phyloP scores from a whole-genome alignment of 2,888 invertebrate species.

The Tolmerus cingulatus region DNA sequence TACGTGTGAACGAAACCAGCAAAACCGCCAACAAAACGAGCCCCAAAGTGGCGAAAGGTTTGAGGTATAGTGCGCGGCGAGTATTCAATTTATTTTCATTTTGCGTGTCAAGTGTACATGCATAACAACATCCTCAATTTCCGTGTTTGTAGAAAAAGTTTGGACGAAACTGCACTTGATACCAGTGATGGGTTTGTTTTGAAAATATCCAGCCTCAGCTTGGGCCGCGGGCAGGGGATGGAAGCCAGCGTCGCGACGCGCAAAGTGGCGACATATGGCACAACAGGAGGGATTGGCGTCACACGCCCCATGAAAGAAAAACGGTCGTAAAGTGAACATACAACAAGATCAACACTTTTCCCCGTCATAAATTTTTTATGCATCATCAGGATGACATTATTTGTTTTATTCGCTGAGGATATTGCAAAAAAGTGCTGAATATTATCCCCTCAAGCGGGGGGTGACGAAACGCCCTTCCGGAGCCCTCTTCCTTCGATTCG shows the following conservation, averaged over 20 bases:
- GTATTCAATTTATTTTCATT: slow-evolving; percentile 31
- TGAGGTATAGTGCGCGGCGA: background rate
- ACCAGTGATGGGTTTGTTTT: background rate
- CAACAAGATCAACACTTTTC: background rate
- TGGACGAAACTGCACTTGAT: background rate
- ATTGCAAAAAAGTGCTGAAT: slow-evolving; percentile 13
- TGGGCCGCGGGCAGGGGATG: background rate
- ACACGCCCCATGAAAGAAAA: background rate
- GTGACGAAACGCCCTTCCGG: background rate
- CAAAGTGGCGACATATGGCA: background rate
- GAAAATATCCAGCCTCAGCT: background rate
- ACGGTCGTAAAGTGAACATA: background rate
- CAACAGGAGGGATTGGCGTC: background rate
- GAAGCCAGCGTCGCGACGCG: background rate
- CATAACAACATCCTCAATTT: slow-evolving; percentile 11
- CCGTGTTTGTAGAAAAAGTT: slow-evolving; percentile 11
- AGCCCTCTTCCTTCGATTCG: background rate
- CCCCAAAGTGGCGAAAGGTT: background rate
- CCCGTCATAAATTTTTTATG: slow-evolving; percentile 32
- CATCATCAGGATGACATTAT: slow-evolving; percentile 16
- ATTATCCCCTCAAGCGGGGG: background rate
- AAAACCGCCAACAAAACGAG: background rate
- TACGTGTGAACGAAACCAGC: background rate
- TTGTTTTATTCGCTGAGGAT: slow-evolving; percentile 17
- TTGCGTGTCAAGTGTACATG: slow-evolving; percentile 28